Conservation (phyloP, 1,140 invertebrate genomes). For the Megalopta genalis region DNA sequence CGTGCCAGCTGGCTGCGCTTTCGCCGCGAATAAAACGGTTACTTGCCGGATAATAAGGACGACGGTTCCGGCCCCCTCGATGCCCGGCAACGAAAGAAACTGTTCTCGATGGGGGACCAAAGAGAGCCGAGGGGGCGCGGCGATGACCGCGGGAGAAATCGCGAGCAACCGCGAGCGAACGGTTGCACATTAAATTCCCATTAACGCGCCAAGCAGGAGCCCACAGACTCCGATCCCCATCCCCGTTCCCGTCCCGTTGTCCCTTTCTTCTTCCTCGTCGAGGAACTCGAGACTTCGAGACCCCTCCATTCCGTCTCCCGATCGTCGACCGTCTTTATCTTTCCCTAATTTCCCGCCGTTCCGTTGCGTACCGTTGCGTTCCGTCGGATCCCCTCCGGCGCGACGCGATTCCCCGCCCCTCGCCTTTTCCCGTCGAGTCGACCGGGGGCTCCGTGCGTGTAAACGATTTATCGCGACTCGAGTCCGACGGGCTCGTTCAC, state of each 20-base stretch:
- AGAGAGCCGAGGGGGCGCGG: background rate
- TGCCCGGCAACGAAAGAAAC: background rate
- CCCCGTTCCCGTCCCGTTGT: background rate
- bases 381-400: background rate
- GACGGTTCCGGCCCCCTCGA: constrained; percentile 6
- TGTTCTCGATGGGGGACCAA: background rate
- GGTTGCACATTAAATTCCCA: constrained; percentile 21
- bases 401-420: background rate
- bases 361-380: background rate
- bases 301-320: background rate
- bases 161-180: constrained; percentile 12
- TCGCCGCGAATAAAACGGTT: constrained; percentile 27
- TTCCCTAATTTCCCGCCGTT: background rate
- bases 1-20: constrained; percentile 11
- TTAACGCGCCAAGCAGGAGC: background rate
- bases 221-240: background rate
- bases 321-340: constrained; percentile 8
- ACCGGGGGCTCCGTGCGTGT: too few relatives aligned
- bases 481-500: too few relatives aligned
- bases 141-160: constrained; percentile 4
- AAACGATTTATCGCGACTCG: too few relatives aligned
- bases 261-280: constrained; percentile 6
- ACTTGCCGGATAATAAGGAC: constrained; percentile 24
- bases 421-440: too few relatives aligned
- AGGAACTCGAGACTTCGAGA: background rate